Base-by-base conservation (phyloP, 2,888 invertebrate genomes). In the Dermolepida albohirtum region DNA sequence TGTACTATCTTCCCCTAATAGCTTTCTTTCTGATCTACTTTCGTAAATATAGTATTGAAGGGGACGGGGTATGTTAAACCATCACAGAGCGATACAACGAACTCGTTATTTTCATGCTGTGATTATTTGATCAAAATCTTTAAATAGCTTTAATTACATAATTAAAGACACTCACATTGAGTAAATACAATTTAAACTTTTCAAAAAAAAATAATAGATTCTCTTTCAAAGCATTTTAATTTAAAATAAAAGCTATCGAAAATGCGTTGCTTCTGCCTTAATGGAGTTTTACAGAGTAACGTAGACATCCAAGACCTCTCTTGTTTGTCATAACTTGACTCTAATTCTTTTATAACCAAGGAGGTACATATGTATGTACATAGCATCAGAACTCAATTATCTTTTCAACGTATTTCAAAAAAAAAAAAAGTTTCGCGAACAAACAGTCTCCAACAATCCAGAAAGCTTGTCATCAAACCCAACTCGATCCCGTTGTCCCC, bases 301-400 rank as follows among this genome's bases (percentile, higher is more conserved):
- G 6, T 6, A 34, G 34, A 34, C 34, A 34, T 34, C 6, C 10
- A 34, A 6, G 6, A 34, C 34, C 5, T 34, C 34, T 39, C 4
- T 54, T 39, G 54, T 40, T 16, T 29, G 16, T 12, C 29, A 43
- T 17, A 27, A 7, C 27, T 44, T 27, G 17, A 43, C 43, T 12
- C 14, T 44, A 44, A 16, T 57, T 47, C 47, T 47, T 59, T 59
- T 47, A 62, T 49, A 16, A 44, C 34, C 8, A 47, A 34, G 14
- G 11, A 62, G n/a, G 12, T 47, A 17, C n/a, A n/a, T 12, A 22
- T 34, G 6, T 34, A 34, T 5, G 34, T 34, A 34, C 17, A 43
- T 34, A 49, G 47, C 59, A 62, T 62, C 59, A 62, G 47, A 62
- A 47, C 34, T 62, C 59, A 47, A 62, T 62, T 62, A 62, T 49